Percentiles rank a stretch among this genome's conserved stretches.
Conservation (phyloP, 2,113 vertebrate genomes). For the Carlito syrichta region DNA sequence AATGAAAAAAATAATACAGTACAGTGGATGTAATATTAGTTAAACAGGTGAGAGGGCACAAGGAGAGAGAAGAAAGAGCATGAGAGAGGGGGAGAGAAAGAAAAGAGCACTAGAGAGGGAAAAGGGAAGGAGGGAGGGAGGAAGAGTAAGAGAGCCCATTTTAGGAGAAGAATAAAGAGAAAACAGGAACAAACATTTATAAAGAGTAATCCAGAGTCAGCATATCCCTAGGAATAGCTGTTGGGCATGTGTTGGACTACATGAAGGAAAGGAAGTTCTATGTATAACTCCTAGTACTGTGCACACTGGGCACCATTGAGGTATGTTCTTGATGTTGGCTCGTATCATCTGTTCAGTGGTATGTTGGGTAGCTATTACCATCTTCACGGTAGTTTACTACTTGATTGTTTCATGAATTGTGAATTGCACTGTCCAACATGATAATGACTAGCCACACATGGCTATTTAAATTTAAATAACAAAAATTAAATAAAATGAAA, state of each 20-base stretch:
- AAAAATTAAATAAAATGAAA: not conserved
- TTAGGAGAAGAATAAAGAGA: not conserved
- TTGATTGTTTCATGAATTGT: not conserved
- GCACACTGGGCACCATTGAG: fast-evolving
- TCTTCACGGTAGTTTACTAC: not conserved
- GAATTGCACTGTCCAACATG: not conserved
- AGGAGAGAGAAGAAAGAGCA: not conserved
- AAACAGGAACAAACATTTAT: not conserved
- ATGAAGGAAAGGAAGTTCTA: not conserved
- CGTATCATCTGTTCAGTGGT: not conserved
- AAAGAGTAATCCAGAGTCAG: not conserved
- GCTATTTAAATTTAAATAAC: not conserved
- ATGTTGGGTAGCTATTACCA: not conserved
- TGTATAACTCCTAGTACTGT: not conserved
- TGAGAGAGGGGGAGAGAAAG: not conserved
- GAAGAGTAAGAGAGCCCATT: not conserved
- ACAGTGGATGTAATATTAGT: not conserved
- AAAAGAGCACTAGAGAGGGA: not conserved
- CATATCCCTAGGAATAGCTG: not conserved
- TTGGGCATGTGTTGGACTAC: not conserved
- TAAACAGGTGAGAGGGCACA: not conserved
- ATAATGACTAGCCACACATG: not conserved
- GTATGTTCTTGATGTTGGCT: not conserved
- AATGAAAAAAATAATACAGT: not conserved
- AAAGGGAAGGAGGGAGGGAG: not conserved